Conservation (phyloP, 2,113 vertebrate genomes). For the Xiphorhynchus elegans region DNA sequence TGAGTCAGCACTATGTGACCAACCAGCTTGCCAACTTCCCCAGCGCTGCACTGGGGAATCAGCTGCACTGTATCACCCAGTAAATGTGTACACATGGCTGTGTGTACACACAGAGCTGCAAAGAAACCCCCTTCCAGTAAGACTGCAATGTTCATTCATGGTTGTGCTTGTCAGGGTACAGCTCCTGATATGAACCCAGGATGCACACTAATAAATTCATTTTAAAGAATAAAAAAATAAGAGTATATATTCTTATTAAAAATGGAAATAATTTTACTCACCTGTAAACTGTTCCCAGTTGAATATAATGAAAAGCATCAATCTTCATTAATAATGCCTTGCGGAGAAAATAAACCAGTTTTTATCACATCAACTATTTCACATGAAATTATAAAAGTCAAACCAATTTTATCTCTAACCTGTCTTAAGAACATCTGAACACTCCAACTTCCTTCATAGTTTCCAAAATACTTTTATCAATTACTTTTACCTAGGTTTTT, state of each 20-base stretch:
- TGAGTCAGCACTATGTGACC: slow-evolving; percentile 48
- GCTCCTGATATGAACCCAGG: neutral
- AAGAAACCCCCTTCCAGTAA: neutral
- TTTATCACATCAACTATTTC: neutral
- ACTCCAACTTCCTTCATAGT: neutral
- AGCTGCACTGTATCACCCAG: neutral
- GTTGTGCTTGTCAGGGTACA: neutral
- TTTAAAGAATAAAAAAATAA: neutral
- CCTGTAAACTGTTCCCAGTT: slow-evolving; percentile 84
- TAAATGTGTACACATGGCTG: neutral
- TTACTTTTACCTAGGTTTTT: neutral
- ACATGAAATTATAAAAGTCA: neutral
- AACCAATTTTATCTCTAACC: neutral
- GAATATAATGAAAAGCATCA: slow-evolving; percentile 98
- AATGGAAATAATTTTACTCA: slow-evolving; percentile 58
- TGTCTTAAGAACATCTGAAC: neutral
- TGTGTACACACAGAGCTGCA: neutral
- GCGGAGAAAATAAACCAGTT: neutral
- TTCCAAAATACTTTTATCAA: neutral
- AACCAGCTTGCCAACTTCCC: neutral
- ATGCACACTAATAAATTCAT: neutral
- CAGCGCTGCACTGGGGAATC: neutral
- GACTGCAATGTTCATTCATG: neutral
- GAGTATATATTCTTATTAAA: neutral
- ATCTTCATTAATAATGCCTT: slow-evolving; percentile 98